Evolutionary conservation across 2,888 invertebrate species (phyloP), one percentile per base, ranked within the genome.

Genomic region (Ennomos fuscantarius): DNA sequence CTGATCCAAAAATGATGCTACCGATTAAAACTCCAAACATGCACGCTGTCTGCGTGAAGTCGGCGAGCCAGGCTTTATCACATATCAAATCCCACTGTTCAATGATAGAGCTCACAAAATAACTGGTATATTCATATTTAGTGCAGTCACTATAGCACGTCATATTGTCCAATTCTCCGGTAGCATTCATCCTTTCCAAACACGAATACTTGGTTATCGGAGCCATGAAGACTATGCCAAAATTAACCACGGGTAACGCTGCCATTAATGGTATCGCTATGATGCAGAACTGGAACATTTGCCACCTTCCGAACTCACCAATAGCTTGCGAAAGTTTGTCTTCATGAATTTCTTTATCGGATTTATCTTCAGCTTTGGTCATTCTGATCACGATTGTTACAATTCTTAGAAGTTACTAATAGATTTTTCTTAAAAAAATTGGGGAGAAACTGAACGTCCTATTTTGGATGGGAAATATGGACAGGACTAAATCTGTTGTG

Each of bases 81-180:
- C 96, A 96, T 0, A 95, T 93, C 59, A 96, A 82, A 69, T 94
- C 92, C 94, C 95, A 96, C 91, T 96, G 93, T 0, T 94, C 94
- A 44, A 94, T 89, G 11, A 96, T 95, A 0, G 95, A 95, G 69
- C 94, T 93, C 1, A 93, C 81, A 70, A 96, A 95, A 8, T 93
- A 79, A 48, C 89, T 93, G 66, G 94, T 93, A 70, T 93, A 95
- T 9, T 91, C 83, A 67, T 93, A 88, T 55, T 80, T 72, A 0
- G 84, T 70, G 69, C 95, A 95, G 1, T 93, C 88, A 2, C 68
- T 61, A 10, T 90, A 87, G 68, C 94, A 94, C 6, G 74, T 68
- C 0, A 78, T 84, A 12, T 87, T 88, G 40, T 82, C 79, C 8
- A 82, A 65, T 11, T 48, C 62, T 5, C 71, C 68, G 0, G 87